Evolutionary conservation across 35 echinoderm and acorn worm species (phyloP).

Genomic region (Strongylocentrotus purpuratus): DNA sequence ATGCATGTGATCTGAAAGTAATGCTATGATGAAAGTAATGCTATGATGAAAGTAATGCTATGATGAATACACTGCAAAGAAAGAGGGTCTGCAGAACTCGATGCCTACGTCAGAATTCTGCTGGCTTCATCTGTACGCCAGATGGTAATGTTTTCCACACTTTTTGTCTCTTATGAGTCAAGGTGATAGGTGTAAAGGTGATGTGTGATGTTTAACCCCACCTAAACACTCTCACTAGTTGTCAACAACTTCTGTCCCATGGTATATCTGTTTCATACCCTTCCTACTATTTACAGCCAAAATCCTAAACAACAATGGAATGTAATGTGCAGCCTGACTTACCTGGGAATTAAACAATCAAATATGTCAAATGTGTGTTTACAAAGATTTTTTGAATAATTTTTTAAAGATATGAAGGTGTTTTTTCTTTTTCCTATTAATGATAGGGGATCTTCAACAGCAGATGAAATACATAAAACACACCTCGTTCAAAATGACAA

Average conservation of each 20-base stretch:
- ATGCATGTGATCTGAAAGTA: neutral
- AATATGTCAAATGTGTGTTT: too few species aligned
- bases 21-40: neutral
- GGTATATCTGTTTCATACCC: too few species aligned
- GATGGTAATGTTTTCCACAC: constrained; percentile 2
- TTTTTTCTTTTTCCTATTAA: too few species aligned
- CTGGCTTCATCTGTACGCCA: constrained; percentile 7
- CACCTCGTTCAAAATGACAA: too few species aligned
- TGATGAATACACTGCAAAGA: neutral
- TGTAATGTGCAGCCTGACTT: too few species aligned
- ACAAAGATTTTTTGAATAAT: too few species aligned
- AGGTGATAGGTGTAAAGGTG: constrained; percentile 16
- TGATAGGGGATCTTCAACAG: too few species aligned
- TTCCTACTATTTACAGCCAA: too few species aligned
- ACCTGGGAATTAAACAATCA: too few species aligned
- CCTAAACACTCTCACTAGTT: neutral
- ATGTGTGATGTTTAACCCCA: neutral
- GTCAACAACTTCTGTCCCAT: neutral
- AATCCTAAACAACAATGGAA: too few species aligned
- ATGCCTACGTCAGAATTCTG: neutral
- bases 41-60: neutral
- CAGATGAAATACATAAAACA: too few species aligned
- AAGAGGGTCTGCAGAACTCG: neutral
- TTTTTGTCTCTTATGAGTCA: neutral
- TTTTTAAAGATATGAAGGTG: too few species aligned